phyloP scores from a whole-genome alignment of 2,797 vertebrate genomes.

The Bucorvus abyssinicus region DNA sequence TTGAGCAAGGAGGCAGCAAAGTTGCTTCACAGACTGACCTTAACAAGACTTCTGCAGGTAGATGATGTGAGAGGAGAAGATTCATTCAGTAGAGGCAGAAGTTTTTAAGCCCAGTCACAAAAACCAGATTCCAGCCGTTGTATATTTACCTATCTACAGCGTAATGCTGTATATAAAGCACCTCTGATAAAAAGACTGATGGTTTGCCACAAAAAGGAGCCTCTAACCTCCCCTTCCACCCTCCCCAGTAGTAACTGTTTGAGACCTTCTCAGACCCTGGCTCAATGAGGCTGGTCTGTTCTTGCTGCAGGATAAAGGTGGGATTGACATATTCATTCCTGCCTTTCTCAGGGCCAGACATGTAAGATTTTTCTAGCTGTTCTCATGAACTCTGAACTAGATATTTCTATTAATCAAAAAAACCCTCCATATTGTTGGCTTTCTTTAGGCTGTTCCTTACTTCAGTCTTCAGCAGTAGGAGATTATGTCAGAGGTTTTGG shows the following conservation, averaged over 20 bases:
- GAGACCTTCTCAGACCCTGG: neutral
- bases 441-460: neutral
- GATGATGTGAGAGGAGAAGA: neutral
- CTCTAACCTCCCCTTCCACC: neutral
- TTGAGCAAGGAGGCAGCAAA: neutral
- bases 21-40: neutral
- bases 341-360: neutral
- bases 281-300: accelerated
- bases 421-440: neutral
- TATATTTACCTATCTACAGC: neutral
- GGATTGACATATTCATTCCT: neutral
- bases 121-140: neutral
- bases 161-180: neutral
- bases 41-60: neutral
- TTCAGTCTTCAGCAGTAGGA: neutral
- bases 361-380: neutral
- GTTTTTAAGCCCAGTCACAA: constrained; percentile 7
- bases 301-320: neutral
- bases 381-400: constrained; percentile 22
- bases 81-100: neutral
- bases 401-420: constrained; percentile 2
- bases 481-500: neutral
- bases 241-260: neutral
- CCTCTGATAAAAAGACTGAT: neutral
- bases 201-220: neutral